Evolutionary conservation across 2,113 vertebrate species (phyloP).

Genomic region (Nannospalax galili): DNA sequence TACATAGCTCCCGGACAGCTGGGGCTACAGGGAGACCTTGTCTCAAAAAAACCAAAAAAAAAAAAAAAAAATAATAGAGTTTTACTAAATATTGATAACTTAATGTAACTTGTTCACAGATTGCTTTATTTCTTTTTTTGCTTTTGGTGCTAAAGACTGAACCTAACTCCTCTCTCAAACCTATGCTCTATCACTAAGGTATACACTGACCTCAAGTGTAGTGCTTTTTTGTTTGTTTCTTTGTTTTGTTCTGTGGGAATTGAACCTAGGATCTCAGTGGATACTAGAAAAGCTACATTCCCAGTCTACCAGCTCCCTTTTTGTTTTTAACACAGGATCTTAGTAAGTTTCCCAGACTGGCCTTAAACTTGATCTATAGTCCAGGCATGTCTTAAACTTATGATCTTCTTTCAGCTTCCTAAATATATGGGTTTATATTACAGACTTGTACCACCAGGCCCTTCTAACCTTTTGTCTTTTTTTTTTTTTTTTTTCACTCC

Average conservation of each 20-base stretch:
- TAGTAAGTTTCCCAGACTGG: too few relatives aligned
- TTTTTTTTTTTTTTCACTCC: background rate
- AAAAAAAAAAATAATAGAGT: too few relatives aligned
- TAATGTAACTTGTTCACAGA: constrained; percentile 40
- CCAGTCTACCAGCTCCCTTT: background rate
- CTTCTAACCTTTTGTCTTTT: too few relatives aligned
- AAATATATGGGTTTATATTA: too few relatives aligned
- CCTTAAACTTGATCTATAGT: too few relatives aligned
- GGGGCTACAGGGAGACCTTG: too few relatives aligned
- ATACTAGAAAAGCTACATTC: background rate
- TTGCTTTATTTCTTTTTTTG: background rate
- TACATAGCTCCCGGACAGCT: too few relatives aligned
- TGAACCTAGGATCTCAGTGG: background rate
- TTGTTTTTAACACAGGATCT: background rate
- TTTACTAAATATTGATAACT: too few relatives aligned
- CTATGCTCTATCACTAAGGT: background rate
- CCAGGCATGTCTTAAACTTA: too few relatives aligned
- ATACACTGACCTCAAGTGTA: background rate
- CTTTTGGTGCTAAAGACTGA: background rate
- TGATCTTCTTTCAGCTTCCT: too few relatives aligned
- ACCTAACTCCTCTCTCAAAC: background rate
- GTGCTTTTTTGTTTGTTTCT: background rate
- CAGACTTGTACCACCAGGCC: too few relatives aligned
- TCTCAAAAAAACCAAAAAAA: too few relatives aligned
- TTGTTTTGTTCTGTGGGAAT: background rate